Evolutionary conservation across 2,888 invertebrate species (phyloP).

Genomic region (Frankliniella fusca): DNA sequence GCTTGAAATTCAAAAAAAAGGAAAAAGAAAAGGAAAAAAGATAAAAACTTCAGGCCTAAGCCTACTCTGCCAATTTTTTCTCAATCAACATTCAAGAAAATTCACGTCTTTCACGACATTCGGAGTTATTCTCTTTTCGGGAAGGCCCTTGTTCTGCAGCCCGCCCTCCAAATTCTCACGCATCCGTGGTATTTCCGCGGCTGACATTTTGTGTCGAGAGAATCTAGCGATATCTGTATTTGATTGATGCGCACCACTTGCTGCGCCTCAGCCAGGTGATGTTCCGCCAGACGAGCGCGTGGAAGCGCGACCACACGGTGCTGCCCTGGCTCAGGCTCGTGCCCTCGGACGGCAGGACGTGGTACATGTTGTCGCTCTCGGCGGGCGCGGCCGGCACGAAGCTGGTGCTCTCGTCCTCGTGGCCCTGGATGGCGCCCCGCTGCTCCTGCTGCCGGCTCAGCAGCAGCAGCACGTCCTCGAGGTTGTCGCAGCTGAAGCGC

Average conservation of each 20-base stretch:
- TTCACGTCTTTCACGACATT: no score
- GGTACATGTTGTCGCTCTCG: slow-evolving; percentile 2
- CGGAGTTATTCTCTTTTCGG: no score
- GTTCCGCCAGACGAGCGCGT: slow-evolving; percentile 15
- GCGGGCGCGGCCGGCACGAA: slow-evolving; percentile 7
- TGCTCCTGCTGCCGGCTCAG: slow-evolving; percentile 18
- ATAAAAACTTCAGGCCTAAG: no score
- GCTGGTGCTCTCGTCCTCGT: slow-evolving; percentile 5
- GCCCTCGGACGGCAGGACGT: background rate
- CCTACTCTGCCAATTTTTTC: no score
- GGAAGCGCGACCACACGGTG: slow-evolving; percentile 1
- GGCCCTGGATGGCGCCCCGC: slow-evolving; percentile 5
- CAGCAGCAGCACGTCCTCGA: slow-evolving; percentile 15
- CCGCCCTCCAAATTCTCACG: no score
- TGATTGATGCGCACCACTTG: slow-evolving; percentile 11
- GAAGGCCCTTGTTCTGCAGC: no score
- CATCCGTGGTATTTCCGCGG: no score
- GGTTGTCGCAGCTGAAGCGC: slow-evolving; percentile 13
- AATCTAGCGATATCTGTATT: no score
- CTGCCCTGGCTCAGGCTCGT: slow-evolving; percentile 12
- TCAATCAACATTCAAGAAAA: no score
- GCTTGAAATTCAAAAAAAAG: no score
- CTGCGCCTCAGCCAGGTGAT: slow-evolving; percentile 14
- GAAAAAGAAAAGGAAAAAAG: no score
- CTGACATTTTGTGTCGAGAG: no score